These are phyloP conservation scores for Dicrostonyx torquatus DNA, from an alignment of 2,797 vertebrate genomes.

Conservation along the genomic window DNA sequence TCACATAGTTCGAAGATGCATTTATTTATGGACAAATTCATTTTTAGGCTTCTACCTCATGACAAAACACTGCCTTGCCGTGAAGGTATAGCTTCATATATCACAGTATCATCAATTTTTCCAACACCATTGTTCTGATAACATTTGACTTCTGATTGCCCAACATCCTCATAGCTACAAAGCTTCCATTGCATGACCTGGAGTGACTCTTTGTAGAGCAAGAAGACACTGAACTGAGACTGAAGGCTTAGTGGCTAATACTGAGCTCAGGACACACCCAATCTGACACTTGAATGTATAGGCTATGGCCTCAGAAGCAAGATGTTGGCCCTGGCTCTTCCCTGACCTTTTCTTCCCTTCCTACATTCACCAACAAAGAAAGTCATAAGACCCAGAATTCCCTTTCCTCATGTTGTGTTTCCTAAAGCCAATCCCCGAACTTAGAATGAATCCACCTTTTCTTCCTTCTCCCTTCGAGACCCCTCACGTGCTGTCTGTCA, in stretches of 20 bases:
- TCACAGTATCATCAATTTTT: neutral
- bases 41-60: neutral
- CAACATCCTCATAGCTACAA: neutral
- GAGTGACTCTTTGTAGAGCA: neutral
- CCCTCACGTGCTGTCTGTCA: neutral
- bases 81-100: neutral
- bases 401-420: neutral
- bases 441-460: neutral
- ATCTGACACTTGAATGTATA: neutral
- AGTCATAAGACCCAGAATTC: neutral
- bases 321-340: neutral
- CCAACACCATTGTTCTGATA: slow-evolving; percentile 7
- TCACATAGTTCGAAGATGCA: neutral
- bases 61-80: neutral
- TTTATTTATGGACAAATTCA: neutral
- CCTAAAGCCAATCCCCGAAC: neutral
- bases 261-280: neutral
- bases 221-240: neutral
- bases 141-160: neutral
- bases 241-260: neutral
- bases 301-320: neutral
- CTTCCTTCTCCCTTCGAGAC: neutral
- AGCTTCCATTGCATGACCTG: neutral
- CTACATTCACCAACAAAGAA: neutral
- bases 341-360: neutral